Conservation (phyloP, 2,113 vertebrate genomes). For the Coracopsis vasa region DNA sequence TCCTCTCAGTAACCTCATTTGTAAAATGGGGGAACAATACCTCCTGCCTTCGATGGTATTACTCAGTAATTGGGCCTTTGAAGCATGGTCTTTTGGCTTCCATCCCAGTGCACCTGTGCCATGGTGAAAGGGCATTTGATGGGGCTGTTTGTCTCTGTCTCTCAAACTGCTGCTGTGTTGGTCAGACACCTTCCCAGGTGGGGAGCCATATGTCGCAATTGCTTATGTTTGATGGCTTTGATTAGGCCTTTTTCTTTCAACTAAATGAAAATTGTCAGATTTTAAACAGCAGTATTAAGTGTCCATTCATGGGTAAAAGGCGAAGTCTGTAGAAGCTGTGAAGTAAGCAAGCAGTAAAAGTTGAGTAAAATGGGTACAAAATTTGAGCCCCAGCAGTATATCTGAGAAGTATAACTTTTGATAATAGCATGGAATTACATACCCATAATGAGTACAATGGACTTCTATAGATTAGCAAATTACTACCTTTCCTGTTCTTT, state of each 20-base stretch:
- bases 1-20: not conserved
- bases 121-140: not conserved
- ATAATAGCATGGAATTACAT: not conserved
- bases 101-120: not conserved
- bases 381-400: not conserved
- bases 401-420: not conserved
- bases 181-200: constrained; percentile 10
- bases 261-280: not conserved
- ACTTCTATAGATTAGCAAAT: not conserved
- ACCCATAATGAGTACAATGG: not conserved
- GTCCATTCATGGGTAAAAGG: not conserved
- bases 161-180: not conserved
- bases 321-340: not conserved
- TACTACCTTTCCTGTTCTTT: not conserved
- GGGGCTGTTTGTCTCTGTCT: not conserved
- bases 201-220: not conserved
- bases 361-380: not conserved
- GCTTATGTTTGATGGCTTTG: not conserved
- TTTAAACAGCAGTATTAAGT: not conserved
- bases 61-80: not conserved
- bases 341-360: not conserved
- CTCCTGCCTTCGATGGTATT: not conserved
- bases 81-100: not conserved
- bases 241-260: constrained; percentile 5
- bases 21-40: not conserved